phyloP scores from a whole-genome alignment of 2,113 vertebrate species.

The Dascyllus trimaculatus region DNA sequence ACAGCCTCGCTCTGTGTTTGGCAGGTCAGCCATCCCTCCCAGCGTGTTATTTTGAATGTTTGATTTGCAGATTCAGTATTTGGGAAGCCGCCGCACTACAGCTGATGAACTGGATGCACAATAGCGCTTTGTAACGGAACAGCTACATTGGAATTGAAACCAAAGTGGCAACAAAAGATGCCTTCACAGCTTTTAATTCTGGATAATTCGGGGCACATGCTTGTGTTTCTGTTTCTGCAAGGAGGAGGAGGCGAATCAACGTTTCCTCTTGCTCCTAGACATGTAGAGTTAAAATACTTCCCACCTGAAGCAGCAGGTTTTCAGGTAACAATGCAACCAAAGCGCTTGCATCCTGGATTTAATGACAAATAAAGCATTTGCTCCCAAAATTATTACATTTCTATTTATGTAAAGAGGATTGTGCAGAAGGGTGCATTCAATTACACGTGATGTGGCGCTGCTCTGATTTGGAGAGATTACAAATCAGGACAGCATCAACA shows the following conservation, averaged over 20 bases:
- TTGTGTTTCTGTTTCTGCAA: too few species aligned
- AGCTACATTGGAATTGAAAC: background rate
- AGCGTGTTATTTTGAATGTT: slow-evolving; percentile 31
- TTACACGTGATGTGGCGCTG: slow-evolving; percentile 59
- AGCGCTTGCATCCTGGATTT: background rate
- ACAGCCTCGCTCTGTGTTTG: slow-evolving; percentile 14
- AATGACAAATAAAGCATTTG: slow-evolving; percentile 10
- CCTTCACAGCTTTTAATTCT: too few species aligned
- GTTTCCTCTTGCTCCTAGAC: too few species aligned
- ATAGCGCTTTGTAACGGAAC: background rate
- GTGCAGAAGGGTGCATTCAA: slow-evolving; percentile 22
- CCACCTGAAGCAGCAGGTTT: slow-evolving; percentile 11
- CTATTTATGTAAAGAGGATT: slow-evolving; percentile 15
- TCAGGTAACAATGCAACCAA: background rate
- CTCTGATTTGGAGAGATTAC: slow-evolving; percentile 57
- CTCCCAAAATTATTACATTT: slow-evolving; percentile 10
- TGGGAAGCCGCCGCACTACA: slow-evolving; percentile 8
- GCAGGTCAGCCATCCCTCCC: background rate
- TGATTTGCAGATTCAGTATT: slow-evolving; percentile 40
- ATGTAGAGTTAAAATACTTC: background rate
- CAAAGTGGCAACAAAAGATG: background rate
- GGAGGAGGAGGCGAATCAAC: too few species aligned
- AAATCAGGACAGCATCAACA: slow-evolving; percentile 44
- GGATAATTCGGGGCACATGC: too few species aligned
- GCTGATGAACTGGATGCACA: slow-evolving; percentile 6